A percentile compares a stretch with the other conserved stretches of the same genome.
Evolutionary conservation across 2,113 vertebrate genomes (phyloP).

Genomic region (Burhinus bistriatus): DNA sequence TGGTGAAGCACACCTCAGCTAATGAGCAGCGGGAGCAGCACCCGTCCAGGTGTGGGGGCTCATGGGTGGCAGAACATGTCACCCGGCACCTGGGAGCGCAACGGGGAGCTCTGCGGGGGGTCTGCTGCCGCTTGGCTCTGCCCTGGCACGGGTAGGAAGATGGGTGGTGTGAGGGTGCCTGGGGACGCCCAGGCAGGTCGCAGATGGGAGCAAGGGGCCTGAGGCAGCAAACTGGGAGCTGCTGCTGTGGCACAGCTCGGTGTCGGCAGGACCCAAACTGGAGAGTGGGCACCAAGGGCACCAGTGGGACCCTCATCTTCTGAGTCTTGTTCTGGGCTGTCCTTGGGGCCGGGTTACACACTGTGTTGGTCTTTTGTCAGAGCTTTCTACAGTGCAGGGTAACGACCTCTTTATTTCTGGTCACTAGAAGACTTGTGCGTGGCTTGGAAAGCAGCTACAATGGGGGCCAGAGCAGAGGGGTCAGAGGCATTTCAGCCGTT

Average conservation of each 20-base stretch:
- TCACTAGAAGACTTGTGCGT: neutral
- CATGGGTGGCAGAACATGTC: neutral
- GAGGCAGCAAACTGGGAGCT: neutral
- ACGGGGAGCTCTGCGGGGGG: neutral
- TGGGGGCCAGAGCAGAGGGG: neutral
- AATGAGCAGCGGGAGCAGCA: neutral
- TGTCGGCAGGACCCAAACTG: neutral
- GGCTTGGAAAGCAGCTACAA: neutral
- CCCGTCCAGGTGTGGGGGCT: accelerated
- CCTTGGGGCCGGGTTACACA: accelerated
- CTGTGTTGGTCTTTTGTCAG: neutral
- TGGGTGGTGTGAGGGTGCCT: accelerated
- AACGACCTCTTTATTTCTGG: neutral
- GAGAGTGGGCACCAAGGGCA: neutral
- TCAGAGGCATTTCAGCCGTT: neutral
- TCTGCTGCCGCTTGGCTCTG: neutral
- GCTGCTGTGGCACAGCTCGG: neutral
- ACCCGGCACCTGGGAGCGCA: accelerated
- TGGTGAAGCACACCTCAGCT: neutral
- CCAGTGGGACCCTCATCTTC: neutral
- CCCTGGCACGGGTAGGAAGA: too few species aligned
- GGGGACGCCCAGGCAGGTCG: neutral
- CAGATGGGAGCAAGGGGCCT: neutral
- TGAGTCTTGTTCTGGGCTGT: neutral
- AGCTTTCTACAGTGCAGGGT: neutral